These are phyloP conservation scores for Serripes groenlandicus DNA, from an alignment of 2,888 invertebrate species.

Conservation along the genomic window DNA sequence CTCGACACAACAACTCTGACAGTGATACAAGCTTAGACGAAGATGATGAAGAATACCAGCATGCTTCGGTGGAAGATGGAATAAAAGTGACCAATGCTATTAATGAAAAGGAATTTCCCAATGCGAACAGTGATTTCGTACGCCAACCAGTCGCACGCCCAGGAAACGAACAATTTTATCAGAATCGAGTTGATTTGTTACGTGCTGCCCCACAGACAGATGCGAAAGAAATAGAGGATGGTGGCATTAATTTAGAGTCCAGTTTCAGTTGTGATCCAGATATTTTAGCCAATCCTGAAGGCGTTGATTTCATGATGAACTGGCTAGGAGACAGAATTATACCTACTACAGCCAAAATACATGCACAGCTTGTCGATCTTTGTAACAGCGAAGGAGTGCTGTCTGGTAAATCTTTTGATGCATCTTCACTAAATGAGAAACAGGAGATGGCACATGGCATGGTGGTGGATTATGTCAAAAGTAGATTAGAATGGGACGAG, in stretches of 20 bases:
- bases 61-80: not conserved
- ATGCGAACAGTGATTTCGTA: too few relatives aligned
- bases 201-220: too few relatives aligned
- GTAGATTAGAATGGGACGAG: not conserved
- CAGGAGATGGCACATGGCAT: not conserved
- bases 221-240: too few relatives aligned
- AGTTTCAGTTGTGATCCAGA: too few relatives aligned
- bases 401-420: not conserved
- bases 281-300: not conserved
- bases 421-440: not conserved
- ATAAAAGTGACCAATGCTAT: too few relatives aligned
- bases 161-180: not conserved
- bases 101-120: too few relatives aligned
- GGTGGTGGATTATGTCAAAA: not conserved
- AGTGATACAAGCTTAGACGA: not conserved
- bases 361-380: not conserved
- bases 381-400: not conserved
- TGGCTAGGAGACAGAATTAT: not conserved
- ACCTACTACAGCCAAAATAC: not conserved
- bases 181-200: conserved; percentile 2
- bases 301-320: not conserved
- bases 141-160: not conserved
- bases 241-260: too few relatives aligned
- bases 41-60: not conserved
- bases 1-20: not conserved